Base-by-base conservation (phyloP, 2,797 vertebrate genomes). In the Calcarius lapponicus region DNA sequence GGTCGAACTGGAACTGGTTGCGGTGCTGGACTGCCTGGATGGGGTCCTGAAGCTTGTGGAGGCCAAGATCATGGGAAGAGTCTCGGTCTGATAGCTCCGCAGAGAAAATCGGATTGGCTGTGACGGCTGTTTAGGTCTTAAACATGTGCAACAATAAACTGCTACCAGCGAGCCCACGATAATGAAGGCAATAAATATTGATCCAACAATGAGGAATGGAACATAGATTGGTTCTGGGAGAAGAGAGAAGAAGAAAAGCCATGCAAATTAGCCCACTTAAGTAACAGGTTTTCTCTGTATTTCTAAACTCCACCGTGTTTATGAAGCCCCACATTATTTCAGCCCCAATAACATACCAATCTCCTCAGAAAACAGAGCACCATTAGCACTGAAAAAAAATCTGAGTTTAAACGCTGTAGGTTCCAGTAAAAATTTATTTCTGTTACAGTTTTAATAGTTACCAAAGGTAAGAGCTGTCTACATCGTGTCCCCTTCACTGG, bases 141-240 rank as follows among this genome's bases (percentile, higher is more conserved):
- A 97, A 93, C 99, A 99, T 2, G 99, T 99, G 97, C 99, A 99
- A 91, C 99, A 99, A 94, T 99, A 99, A 84, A 99, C 98, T 0
- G 99, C 99, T 69, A 99, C 98, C 92, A 99, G 98, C 1, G 99
- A 99, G 72, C 99, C 99, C 57, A 99, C 98, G 31, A 99, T 98
- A 56, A 99, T 98, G 90, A 99, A 99, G n/a, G 99, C 98, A 7
- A 99, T 97, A 88, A 99, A 99, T 97, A 99, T 99, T 86, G 99
- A 99, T 65, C 99, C 99, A 40, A 99, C 99, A 94, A 99, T 98
- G 80, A 99, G 98, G 97, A 99, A 99, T 5, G 99, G 99, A 42
- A 99, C 98, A 31, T 99, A 99, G 96, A 99, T 97, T 3, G 99
- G 99, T 96, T 99, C 99, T 99, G 97, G 36, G 92, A 74, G 65